Evolutionary conservation across 2,888 invertebrate genomes (phyloP).

Genomic region (Caenorhabditis sinica): DNA sequence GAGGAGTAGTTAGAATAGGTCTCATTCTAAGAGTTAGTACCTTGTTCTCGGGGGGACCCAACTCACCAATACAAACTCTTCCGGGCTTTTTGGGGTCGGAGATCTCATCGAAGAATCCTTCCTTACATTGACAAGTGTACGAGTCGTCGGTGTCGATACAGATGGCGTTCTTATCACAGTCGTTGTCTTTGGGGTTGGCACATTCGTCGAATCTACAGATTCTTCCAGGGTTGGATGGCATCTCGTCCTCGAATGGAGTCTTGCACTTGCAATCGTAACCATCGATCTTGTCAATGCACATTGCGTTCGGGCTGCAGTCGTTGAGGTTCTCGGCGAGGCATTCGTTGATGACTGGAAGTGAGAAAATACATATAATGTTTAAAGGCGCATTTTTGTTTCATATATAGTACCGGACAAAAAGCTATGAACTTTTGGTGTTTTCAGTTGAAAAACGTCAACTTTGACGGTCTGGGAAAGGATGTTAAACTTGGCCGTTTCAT

Average conservation of each 20-base stretch:
- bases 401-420: no score
- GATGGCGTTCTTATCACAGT: conserved; percentile 79
- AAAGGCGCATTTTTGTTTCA: no score
- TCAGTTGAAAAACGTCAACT: no score
- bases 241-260: conserved; percentile 71
- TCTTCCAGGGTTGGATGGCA: conserved; percentile 74
- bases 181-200: conserved; percentile 70
- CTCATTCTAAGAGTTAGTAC: no score
- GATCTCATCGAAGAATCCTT: conserved; percentile 79
- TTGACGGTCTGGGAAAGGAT: no score
- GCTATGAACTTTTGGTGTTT: no score
- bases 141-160: conserved; percentile 83
- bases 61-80: conserved; percentile 77
- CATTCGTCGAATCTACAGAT: conserved; percentile 78
- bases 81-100: conserved; percentile 76
- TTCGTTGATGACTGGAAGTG: conserved; percentile 77
- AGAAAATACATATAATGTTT: not conserved
- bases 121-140: conserved; percentile 79
- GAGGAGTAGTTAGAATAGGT: not conserved
- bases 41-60: not conserved
- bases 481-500: no score
- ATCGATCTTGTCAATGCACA: conserved; percentile 81
- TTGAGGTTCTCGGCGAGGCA: conserved; percentile 75
- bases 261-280: conserved; percentile 81
- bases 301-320: conserved; percentile 79